Percentiles rank a stretch among this genome's conserved stretches.
Evolutionary conservation across 2,797 vertebrate species (phyloP).

Genomic region (Mionectes olivaceus): DNA sequence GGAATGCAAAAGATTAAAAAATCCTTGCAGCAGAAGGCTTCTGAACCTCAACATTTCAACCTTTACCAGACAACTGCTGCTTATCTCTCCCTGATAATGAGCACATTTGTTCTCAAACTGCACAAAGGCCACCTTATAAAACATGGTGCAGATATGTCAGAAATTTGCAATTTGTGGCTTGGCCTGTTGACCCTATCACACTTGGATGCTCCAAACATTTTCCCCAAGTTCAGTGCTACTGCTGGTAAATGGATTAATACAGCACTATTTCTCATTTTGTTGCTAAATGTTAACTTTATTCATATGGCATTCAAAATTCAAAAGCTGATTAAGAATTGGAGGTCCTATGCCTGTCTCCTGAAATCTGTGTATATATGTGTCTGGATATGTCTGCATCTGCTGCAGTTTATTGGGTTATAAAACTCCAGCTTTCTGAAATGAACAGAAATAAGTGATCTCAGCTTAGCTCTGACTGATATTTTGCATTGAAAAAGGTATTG

Average conservation of each 20-base stretch:
- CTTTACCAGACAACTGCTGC: not conserved
- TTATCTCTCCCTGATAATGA: constrained; percentile 14
- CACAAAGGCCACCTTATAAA: constrained; percentile 5
- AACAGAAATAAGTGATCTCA: not conserved
- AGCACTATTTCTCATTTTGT: not conserved
- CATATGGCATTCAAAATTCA: not conserved
- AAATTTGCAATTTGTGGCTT: constrained; percentile 19
- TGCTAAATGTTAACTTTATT: not conserved
- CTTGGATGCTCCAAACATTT: not conserved
- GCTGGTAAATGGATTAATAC: not conserved
- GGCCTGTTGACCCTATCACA: not conserved
- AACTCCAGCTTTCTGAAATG: not conserved
- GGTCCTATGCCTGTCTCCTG: not conserved
- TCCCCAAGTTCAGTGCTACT: not conserved
- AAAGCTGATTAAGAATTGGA: not conserved
- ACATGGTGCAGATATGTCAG: not conserved
- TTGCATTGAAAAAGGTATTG: not conserved
- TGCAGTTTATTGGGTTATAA: not conserved
- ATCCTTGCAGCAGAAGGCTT: not conserved
- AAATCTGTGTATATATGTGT: not conserved
- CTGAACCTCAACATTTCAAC: not conserved
- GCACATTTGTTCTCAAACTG: not conserved
- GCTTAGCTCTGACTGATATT: not conserved
- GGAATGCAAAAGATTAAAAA: constrained; percentile 1
- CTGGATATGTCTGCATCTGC: not conserved